Conservation (phyloP, 2,797 vertebrate species). For the Hypotaenidia philippensis region DNA sequence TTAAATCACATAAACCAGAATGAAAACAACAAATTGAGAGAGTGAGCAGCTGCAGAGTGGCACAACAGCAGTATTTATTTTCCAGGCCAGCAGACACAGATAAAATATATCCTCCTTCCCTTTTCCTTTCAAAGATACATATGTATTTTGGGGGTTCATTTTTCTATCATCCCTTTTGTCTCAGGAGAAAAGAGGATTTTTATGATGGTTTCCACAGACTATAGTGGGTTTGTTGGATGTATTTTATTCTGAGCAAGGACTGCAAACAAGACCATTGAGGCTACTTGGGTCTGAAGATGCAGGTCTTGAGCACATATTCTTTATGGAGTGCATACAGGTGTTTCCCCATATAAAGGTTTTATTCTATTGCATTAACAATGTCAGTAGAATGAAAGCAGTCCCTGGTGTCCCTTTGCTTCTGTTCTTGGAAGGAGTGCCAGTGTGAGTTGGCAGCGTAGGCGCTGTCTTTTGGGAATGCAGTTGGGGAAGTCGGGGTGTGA, state of each 20-base stretch:
- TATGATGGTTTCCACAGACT: background rate
- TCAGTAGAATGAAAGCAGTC: background rate
- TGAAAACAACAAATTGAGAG: background rate
- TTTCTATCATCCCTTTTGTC: background rate
- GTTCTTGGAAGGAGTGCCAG: conserved; percentile 6
- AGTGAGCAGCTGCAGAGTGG: conserved; percentile 45
- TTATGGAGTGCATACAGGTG: background rate
- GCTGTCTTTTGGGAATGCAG: background rate
- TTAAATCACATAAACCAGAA: conserved; percentile 45
- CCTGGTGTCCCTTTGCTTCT: background rate
- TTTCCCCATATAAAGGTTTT: background rate
- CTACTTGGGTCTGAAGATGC: background rate
- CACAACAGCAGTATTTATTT: conserved; percentile 51
- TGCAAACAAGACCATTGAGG: background rate
- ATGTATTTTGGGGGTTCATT: background rate
- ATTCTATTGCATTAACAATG: background rate
- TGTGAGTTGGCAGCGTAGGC: background rate
- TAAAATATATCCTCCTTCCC: background rate
- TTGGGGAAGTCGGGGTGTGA: background rate
- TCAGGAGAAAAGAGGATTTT: background rate
- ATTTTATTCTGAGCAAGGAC: background rate
- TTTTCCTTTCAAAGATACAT: background rate
- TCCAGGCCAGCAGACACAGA: conserved; percentile 28
- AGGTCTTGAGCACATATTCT: background rate
- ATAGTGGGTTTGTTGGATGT: background rate